Conservation (phyloP, 2,113 vertebrate genomes). For the Rissa tridactyla region DNA sequence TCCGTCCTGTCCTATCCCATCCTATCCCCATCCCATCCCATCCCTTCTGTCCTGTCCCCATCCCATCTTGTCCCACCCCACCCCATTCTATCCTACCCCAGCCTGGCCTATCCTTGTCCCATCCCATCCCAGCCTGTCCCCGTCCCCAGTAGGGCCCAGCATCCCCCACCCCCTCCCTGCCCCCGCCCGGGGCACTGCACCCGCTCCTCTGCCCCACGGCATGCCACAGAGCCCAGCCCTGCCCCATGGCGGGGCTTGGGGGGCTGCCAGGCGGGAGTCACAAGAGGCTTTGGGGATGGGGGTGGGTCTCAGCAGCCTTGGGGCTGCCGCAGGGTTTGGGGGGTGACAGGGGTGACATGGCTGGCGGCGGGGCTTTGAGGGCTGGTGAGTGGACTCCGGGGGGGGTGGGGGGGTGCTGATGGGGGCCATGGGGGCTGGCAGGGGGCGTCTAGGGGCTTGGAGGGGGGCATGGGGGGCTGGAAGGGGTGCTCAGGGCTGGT, state of each 20-base stretch:
- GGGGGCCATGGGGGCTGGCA: background rate
- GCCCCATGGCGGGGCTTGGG: too few relatives aligned
- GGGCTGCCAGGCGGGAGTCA: background rate
- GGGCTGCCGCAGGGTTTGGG: background rate
- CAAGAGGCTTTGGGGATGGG: background rate
- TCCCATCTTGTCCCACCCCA: background rate
- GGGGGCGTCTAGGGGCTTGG: too few relatives aligned
- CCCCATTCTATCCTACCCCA: background rate
- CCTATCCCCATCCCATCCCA: background rate
- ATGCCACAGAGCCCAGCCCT: background rate
- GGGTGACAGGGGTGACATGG: background rate
- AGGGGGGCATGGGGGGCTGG: too few relatives aligned
- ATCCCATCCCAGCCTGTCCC: background rate
- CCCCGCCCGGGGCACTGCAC: too few relatives aligned
- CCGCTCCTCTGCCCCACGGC: background rate
- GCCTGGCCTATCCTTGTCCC: too few relatives aligned
- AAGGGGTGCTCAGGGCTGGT: too few relatives aligned
- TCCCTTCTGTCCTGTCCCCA: background rate
- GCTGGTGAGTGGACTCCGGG: background rate
- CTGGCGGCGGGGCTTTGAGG: background rate
- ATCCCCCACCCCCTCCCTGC: background rate
- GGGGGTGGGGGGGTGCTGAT: background rate
- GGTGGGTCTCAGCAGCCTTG: background rate
- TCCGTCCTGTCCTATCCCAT: too few relatives aligned
- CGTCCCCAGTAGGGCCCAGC: background rate